phyloP scores from a whole-genome alignment of 2,797 vertebrate genomes.

The Urosaurus nigricauda region DNA sequence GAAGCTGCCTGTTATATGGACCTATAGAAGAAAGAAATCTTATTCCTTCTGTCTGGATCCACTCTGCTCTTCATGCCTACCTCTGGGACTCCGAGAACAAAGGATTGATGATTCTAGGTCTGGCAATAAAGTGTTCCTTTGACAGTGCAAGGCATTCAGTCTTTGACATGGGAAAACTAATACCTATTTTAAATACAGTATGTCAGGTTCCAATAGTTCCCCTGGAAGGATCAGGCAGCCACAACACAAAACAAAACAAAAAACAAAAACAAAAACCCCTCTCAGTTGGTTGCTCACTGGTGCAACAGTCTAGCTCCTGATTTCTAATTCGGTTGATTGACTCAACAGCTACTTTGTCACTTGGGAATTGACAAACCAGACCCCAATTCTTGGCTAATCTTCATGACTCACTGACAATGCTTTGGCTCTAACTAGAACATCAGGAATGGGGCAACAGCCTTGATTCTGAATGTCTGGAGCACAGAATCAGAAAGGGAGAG shows the following conservation, averaged over 20 bases:
- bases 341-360: not conserved
- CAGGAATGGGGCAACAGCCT: not conserved
- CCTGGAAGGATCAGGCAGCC: not conserved
- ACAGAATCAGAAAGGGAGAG: not conserved
- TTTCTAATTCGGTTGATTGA: not conserved
- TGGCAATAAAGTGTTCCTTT: not conserved
- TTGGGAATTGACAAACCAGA: not conserved
- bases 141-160: not conserved
- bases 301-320: not conserved
- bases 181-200: not conserved
- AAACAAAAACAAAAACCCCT: too few relatives aligned
- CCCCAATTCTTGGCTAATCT: not conserved
- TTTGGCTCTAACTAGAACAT: not conserved
- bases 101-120: not conserved
- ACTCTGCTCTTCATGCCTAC: not conserved
- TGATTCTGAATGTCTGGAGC: not conserved
- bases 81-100: not conserved
- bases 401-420: not conserved
- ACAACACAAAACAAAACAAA: not conserved
- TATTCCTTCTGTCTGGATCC: not conserved
- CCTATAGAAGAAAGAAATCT: too few relatives aligned
- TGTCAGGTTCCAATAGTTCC: not conserved
- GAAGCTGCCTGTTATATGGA: too few relatives aligned
- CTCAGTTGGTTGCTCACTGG: not conserved
- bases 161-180: not conserved